Conservation (phyloP, 2,888 invertebrate genomes). For the Drosophila tanythrix region DNA sequence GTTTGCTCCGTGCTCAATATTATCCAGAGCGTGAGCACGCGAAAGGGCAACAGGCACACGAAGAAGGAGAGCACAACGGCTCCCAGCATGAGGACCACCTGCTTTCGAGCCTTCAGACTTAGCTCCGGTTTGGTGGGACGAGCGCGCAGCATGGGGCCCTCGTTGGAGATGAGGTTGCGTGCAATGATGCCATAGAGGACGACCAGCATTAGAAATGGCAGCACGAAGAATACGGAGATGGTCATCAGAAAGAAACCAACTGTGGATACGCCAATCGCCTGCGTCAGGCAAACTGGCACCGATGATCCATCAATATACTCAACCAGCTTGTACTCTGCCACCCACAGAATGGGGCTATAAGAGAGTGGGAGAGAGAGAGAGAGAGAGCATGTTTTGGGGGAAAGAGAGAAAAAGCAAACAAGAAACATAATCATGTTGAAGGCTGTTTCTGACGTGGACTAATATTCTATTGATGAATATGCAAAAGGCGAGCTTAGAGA, state of each 20-base stretch:
- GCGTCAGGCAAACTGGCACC: constrained; percentile 91
- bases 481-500: constrained; percentile 16
- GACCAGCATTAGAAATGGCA: constrained; percentile 92
- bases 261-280: constrained; percentile 91
- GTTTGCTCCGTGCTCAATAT: constrained; percentile 90
- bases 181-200: constrained; percentile 93
- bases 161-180: constrained; percentile 90
- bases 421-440: constrained; percentile 60
- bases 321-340: constrained; percentile 90
- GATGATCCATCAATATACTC: constrained; percentile 89
- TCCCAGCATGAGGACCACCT: constrained; percentile 94
- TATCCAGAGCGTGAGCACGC: constrained; percentile 93
- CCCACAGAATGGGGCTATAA: constrained; percentile 91
- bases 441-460: constrained; percentile 23
- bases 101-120: constrained; percentile 90
- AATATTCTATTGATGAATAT: constrained; percentile 21
- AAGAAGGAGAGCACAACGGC: constrained; percentile 95
- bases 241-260: constrained; percentile 92
- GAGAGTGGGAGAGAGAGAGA: constrained; percentile 19
- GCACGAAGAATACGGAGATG: constrained; percentile 91
- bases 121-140: constrained; percentile 90
- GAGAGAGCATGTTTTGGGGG: constrained; percentile 2
- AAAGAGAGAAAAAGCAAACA: constrained; percentile 50
- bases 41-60: constrained; percentile 94
- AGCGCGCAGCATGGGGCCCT: constrained; percentile 88